Conservation (phyloP, 2,113 vertebrate genomes). For the Pteruthius melanotis region DNA sequence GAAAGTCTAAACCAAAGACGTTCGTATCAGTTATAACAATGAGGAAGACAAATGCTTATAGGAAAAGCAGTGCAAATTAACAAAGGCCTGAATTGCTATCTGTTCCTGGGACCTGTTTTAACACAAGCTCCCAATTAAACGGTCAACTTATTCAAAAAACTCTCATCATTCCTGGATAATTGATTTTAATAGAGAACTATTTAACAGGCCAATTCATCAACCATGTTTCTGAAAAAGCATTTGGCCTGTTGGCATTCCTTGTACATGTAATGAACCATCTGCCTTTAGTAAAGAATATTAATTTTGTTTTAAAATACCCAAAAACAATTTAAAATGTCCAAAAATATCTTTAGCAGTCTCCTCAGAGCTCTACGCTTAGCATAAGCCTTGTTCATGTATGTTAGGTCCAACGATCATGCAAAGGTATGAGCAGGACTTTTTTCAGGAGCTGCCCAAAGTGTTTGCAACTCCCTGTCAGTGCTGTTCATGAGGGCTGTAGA, state of each 20-base stretch:
- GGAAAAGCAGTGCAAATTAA: conserved; percentile 62
- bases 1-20: conserved; percentile 74
- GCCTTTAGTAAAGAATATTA: neutral
- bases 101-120: conserved; percentile 33
- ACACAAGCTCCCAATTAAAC: conserved; percentile 20
- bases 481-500: neutral
- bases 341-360: neutral
- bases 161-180: neutral
- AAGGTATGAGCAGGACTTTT: neutral
- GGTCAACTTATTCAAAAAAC: neutral
- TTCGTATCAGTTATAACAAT: conserved; percentile 58
- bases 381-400: neutral
- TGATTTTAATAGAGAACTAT: neutral
- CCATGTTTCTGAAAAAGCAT: neutral
- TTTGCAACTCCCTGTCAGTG: neutral
- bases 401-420: neutral
- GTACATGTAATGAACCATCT: neutral
- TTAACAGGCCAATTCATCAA: neutral
- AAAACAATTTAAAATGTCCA: neutral
- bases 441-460: neutral
- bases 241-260: neutral
- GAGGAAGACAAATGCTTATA: conserved; percentile 69
- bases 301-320: neutral
- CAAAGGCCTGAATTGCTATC: conserved; percentile 14
- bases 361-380: neutral